phyloP scores from a whole-genome alignment of 2,113 vertebrate species.

The Grallaria varia region DNA sequence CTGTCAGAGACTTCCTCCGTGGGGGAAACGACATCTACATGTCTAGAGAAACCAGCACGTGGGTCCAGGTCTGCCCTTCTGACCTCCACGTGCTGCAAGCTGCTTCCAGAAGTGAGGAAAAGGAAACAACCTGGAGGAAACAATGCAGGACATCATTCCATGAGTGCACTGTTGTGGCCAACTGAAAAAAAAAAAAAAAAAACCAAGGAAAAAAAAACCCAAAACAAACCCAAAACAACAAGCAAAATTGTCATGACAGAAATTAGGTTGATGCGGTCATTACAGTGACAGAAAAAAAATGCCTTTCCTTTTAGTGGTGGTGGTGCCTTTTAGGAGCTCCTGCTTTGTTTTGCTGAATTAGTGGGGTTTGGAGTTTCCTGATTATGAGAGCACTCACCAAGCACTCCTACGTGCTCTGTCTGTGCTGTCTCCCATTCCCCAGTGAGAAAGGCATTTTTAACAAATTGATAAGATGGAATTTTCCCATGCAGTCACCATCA shows the following conservation, averaged over 20 bases:
- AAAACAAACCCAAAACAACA: too few species aligned
- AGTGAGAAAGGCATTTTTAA: background rate
- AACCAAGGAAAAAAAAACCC: too few species aligned
- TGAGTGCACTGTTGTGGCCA: conserved; percentile 6
- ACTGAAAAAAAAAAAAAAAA: background rate
- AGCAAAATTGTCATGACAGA: background rate
- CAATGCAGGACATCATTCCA: background rate
- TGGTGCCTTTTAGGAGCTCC: background rate
- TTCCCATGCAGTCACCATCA: background rate
- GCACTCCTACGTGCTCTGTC: background rate
- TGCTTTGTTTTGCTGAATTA: conserved; percentile 17
- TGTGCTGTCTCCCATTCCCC: background rate
- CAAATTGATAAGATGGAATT: conserved; percentile 18
- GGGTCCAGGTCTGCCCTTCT: background rate
- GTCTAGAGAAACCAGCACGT: background rate
- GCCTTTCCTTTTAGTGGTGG: background rate
- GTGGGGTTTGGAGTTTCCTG: background rate
- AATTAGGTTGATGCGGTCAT: background rate
- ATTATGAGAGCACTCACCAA: background rate
- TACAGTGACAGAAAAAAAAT: conserved; percentile 30
- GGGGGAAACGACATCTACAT: background rate
- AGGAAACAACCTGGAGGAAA: conserved; percentile 52
- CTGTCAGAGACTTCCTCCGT: background rate
- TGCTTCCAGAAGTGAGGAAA: conserved; percentile 9
- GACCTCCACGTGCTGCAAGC: background rate